Percentiles rank a stretch among this genome's conserved stretches.
phyloP scores from a whole-genome alignment of 2,113 vertebrate genomes.

The Grallaria varia region DNA sequence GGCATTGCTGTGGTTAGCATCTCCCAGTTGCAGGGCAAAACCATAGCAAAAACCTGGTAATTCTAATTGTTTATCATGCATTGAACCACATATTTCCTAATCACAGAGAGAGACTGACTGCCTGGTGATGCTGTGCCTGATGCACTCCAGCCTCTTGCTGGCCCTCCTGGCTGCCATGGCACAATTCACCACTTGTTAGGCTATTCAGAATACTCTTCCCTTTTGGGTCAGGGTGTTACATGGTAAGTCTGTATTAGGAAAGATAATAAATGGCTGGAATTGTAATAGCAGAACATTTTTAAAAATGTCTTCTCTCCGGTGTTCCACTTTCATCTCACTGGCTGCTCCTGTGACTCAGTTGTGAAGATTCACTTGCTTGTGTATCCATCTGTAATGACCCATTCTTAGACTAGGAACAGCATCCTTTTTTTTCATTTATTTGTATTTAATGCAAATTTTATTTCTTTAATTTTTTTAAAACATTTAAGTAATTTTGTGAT shows the following conservation, averaged over 20 bases:
- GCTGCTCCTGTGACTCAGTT: background rate
- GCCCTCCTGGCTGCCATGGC: background rate
- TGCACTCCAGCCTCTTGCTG: accelerated
- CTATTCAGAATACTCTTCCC: background rate
- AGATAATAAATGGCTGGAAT: accelerated
- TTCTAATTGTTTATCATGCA: background rate
- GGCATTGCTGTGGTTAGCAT: background rate
- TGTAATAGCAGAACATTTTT: background rate
- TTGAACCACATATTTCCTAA: background rate
- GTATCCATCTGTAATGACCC: background rate
- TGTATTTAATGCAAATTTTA: background rate
- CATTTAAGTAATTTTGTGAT: background rate
- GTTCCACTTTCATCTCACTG: background rate
- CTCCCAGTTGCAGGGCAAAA: background rate
- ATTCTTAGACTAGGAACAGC: background rate
- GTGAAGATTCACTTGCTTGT: background rate
- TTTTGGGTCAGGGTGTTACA: background rate
- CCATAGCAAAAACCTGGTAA: background rate
- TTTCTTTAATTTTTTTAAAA: background rate
- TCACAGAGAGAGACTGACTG: background rate
- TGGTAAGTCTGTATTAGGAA: background rate
- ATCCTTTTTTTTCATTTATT: accelerated
- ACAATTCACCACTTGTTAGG: background rate
- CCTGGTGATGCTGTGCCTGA: background rate
- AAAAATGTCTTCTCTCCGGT: background rate